Percentiles rank a stretch among this genome's conserved stretches.
Evolutionary conservation across 2,888 invertebrate species (phyloP).

Genomic region (Laothoe populi): DNA sequence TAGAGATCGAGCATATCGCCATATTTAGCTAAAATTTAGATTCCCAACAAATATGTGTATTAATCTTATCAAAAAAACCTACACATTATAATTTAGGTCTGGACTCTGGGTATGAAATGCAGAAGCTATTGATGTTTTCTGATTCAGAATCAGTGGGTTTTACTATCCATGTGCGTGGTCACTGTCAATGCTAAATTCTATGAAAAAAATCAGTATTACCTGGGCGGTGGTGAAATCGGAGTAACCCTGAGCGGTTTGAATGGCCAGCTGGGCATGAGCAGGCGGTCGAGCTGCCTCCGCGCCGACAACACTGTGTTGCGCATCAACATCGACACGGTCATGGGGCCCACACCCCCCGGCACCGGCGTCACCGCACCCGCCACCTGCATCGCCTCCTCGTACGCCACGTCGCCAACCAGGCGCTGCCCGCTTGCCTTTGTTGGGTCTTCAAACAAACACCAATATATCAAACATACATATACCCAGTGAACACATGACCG

Average conservation of each 20-base stretch:
- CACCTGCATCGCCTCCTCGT: slow-evolving; percentile 89
- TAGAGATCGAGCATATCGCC: no score
- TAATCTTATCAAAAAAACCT: no score
- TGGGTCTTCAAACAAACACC: slow-evolving; percentile 81
- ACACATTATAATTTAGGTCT: no score
- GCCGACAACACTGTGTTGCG: slow-evolving; percentile 96
- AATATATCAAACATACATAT: no score
- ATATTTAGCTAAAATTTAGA: no score
- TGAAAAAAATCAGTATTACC: slow-evolving; percentile 74
- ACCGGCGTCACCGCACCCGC: slow-evolving; percentile 97
- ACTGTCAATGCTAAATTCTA: no score
- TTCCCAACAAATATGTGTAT: no score
- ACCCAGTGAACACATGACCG: no score
- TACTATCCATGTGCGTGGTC: no score
- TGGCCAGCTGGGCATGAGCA: slow-evolving; percentile 88
- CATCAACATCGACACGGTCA: slow-evolving; percentile 99
- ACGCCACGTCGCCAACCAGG: slow-evolving; percentile 98
- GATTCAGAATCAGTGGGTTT: no score
- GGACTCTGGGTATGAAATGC: no score
- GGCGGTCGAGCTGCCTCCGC: slow-evolving; percentile 83
- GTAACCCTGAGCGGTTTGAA: slow-evolving; percentile 88
- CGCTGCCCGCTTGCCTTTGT: slow-evolving; percentile 91
- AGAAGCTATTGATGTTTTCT: no score
- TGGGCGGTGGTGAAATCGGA: slow-evolving; percentile 91
- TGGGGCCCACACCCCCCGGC: slow-evolving; percentile 98